Conservation (phyloP, 2,113 vertebrate species). For the Engraulis encrasicolus region DNA sequence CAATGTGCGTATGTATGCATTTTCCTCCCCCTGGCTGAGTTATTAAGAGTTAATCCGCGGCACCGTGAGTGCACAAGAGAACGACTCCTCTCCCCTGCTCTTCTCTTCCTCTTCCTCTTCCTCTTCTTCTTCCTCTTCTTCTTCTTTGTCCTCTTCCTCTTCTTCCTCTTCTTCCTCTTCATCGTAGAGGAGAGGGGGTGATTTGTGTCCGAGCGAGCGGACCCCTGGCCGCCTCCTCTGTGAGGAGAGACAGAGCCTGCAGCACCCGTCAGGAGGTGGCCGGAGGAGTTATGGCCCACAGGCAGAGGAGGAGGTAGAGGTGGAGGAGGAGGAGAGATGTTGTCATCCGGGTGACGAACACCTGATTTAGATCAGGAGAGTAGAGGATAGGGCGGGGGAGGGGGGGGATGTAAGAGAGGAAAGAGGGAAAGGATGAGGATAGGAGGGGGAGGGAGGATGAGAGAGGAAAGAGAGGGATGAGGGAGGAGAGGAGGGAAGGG, state of each 20-base stretch:
- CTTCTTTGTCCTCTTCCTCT: no score
- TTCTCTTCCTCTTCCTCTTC: no score
- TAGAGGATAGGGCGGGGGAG: not conserved
- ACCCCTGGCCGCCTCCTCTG: not conserved
- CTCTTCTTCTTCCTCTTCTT: no score
- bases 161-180: no score
- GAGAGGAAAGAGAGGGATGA: not conserved
- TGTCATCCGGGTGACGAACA: not conserved
- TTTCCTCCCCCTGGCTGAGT: not conserved
- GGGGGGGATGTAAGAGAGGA: not conserved
- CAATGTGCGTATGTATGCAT: not conserved
- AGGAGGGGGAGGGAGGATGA: not conserved
- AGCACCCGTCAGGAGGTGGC: not conserved
- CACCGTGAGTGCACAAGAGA: not conserved
- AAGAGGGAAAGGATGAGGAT: not conserved
- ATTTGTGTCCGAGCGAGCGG: not conserved
- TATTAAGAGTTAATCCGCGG: not conserved
- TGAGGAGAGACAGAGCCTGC: not conserved
- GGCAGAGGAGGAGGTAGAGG: no score
- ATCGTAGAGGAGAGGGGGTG: no score
- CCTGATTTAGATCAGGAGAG: conserved; percentile 5
- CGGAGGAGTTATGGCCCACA: not conserved
- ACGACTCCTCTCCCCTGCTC: not conserved
- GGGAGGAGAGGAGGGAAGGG: not conserved
- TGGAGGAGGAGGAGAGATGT: not conserved